A percentile compares a stretch with the other conserved stretches of the same genome.
Conservation (phyloP, 1,140 invertebrate genomes). For the Trichogramma pretiosum region DNA sequence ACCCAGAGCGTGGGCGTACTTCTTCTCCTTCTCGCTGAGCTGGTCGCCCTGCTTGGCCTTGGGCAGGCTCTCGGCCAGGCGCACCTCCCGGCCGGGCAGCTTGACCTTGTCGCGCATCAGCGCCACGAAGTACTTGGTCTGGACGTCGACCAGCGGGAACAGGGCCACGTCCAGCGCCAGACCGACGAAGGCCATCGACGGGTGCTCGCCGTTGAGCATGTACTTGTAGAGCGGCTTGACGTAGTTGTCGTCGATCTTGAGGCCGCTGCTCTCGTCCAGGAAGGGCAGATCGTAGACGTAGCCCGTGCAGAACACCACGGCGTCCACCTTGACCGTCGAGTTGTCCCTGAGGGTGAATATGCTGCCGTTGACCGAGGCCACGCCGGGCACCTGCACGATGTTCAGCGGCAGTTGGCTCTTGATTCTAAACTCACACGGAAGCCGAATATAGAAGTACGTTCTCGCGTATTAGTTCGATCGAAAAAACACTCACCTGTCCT, state of each 20-base stretch:
- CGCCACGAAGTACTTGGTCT: slow-evolving; percentile 51
- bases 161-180: slow-evolving; percentile 51
- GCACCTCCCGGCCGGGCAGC: slow-evolving; percentile 39
- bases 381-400: neutral
- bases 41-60: too few species aligned
- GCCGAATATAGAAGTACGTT: neutral
- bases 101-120: slow-evolving; percentile 41
- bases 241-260: slow-evolving; percentile 50
- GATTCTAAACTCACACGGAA: too few species aligned
- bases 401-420: neutral
- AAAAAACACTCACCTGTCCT: neutral
- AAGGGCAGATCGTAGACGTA: slow-evolving; percentile 60
- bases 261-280: slow-evolving; percentile 47
- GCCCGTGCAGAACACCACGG: slow-evolving; percentile 24
- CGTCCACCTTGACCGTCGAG: neutral
- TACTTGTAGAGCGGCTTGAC: slow-evolving; percentile 65
- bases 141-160: slow-evolving; percentile 56
- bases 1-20: slow-evolving; percentile 29
- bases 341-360: neutral
- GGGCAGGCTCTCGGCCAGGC: neutral
- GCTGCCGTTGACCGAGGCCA: neutral
- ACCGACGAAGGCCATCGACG: slow-evolving; percentile 62
- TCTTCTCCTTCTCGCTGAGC: slow-evolving; percentile 17
- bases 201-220: slow-evolving; percentile 58
- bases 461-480: neutral